Percentiles rank a stretch among this genome's conserved stretches.
Conservation (phyloP, 2,113 vertebrate species). For the Podarcis cretensis region DNA sequence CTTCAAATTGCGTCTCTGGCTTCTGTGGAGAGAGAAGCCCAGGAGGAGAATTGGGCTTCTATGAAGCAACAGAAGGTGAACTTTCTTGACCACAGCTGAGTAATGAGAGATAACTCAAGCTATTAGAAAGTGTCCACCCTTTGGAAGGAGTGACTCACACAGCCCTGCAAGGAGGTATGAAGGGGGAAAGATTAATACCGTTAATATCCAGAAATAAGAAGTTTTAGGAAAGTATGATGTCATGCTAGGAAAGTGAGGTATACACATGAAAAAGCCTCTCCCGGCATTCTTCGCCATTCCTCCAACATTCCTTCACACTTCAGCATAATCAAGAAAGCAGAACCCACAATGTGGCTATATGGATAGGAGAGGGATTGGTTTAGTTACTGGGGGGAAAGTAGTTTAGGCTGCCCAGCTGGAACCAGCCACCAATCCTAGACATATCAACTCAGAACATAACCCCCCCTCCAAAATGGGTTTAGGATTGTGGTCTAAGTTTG, state of each 20-base stretch:
- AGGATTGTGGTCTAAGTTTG: too few relatives aligned
- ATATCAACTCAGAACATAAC: too few relatives aligned
- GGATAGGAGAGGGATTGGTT: not conserved
- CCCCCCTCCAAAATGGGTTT: too few relatives aligned
- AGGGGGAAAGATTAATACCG: not conserved
- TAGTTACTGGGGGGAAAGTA: constrained; percentile 3
- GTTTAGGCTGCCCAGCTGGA: not conserved
- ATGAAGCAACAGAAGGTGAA: not conserved
- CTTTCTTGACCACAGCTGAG: not conserved
- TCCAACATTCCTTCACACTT: not conserved
- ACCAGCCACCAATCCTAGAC: not conserved
- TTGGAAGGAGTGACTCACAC: not conserved
- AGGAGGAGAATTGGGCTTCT: not conserved
- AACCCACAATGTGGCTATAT: not conserved
- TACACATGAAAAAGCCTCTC: not conserved
- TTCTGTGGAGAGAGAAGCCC: constrained; percentile 13
- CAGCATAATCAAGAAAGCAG: not conserved
- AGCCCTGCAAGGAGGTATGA: not conserved
- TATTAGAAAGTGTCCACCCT: not conserved
- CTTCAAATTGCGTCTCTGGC: not conserved
- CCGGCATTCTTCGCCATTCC: not conserved
- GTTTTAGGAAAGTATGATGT: not conserved
- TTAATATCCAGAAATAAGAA: not conserved
- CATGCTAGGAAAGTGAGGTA: not conserved
- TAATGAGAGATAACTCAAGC: not conserved